Conservation (phyloP, 2,797 vertebrate genomes). For the Zenarchopterus dispar region DNA sequence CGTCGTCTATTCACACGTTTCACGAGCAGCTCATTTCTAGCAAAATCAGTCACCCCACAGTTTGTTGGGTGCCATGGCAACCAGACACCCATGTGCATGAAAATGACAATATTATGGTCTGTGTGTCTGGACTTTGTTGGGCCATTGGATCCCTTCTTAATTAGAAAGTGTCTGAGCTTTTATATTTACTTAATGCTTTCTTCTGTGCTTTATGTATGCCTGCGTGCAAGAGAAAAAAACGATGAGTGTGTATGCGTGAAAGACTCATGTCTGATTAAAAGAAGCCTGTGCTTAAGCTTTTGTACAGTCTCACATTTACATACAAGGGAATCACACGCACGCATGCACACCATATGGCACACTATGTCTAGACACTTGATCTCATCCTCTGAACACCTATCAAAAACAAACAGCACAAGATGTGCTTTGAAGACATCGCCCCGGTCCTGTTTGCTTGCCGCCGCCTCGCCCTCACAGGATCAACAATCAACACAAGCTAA, state of each 20-base stretch:
- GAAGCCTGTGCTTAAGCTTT: slow-evolving; percentile 61
- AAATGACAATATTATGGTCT: slow-evolving; percentile 75
- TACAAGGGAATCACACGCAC: slow-evolving; percentile 56
- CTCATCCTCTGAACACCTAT: slow-evolving; percentile 37
- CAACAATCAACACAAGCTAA: slow-evolving; percentile 56
- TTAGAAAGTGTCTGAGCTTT: slow-evolving; percentile 66
- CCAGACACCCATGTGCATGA: slow-evolving; percentile 74
- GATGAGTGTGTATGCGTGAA: slow-evolving; percentile 42
- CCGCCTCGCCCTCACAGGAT: slow-evolving; percentile 24
- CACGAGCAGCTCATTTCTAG: slow-evolving; percentile 22
- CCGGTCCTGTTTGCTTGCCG: neutral
- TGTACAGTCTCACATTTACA: slow-evolving; percentile 78
- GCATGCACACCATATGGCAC: slow-evolving; percentile 73
- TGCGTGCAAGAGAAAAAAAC: neutral
- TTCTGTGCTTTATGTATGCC: slow-evolving; percentile 55
- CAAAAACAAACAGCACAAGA: slow-evolving; percentile 19
- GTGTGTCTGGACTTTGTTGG: slow-evolving; percentile 67
- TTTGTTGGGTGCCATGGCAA: slow-evolving; percentile 70
- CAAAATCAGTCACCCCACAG: slow-evolving; percentile 45
- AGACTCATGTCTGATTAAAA: slow-evolving; percentile 57
- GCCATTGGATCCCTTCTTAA: slow-evolving; percentile 70
- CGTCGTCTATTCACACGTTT: slow-evolving; percentile 38
- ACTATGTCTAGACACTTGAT: slow-evolving; percentile 42
- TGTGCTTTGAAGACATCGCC: slow-evolving; percentile 17
- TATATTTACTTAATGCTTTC: slow-evolving; percentile 67